Conservation (phyloP, 2,113 vertebrate genomes). For the Tylochromis polylepis region DNA sequence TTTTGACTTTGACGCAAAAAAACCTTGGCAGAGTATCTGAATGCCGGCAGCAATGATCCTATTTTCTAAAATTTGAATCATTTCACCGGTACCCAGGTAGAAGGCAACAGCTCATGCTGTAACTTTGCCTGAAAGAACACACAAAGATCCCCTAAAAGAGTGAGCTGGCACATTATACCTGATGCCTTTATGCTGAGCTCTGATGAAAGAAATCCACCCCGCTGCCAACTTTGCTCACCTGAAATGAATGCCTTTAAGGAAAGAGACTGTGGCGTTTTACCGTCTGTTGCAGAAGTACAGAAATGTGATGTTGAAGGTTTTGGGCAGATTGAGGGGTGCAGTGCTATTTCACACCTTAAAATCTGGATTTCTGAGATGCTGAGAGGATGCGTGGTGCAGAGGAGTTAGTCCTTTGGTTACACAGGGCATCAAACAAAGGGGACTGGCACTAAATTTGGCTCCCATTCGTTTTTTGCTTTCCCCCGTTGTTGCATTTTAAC, state of each 20-base stretch:
- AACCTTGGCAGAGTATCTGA: conserved; percentile 47
- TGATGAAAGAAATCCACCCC: conserved; percentile 54
- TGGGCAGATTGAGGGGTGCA: conserved; percentile 12
- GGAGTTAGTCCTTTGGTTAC: conserved; percentile 41
- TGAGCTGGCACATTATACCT: conserved; percentile 32
- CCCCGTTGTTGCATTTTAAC: neutral
- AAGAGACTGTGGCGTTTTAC: neutral
- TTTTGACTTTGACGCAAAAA: conserved; percentile 47
- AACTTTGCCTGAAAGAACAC: conserved; percentile 32
- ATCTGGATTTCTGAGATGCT: conserved; percentile 14
- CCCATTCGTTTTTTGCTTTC: neutral
- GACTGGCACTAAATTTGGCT: conserved; percentile 2
- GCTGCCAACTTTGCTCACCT: conserved; percentile 54
- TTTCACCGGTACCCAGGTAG: conserved; percentile 47
- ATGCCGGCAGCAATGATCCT: conserved; percentile 50
- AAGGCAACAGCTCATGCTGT: conserved; percentile 12
- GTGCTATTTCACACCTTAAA: conserved; percentile 18
- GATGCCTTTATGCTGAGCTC: conserved; percentile 50
- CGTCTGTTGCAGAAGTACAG: conserved; percentile 17
- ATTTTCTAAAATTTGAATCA: conserved; percentile 63
- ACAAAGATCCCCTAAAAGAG: conserved; percentile 39
- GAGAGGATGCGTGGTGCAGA: conserved; percentile 10
- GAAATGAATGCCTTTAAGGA: conserved; percentile 51
- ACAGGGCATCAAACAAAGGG: conserved; percentile 9
- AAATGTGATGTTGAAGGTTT: conserved; percentile 32